These are phyloP conservation scores for Loripinus fragilis DNA, from an alignment of 2,888 invertebrate species.

Conservation along the genomic window DNA sequence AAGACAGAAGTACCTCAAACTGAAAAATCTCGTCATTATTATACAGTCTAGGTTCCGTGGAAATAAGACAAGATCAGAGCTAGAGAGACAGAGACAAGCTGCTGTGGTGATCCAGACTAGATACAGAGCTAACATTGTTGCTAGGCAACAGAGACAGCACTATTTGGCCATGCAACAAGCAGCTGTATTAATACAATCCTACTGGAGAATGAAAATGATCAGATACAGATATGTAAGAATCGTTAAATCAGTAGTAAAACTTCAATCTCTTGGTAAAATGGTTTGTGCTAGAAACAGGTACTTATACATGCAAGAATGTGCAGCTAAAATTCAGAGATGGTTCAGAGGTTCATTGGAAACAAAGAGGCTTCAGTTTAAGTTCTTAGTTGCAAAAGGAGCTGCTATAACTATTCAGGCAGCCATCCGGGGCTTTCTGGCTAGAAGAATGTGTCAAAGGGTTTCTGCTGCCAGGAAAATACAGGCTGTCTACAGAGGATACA, in stretches of 20 bases:
- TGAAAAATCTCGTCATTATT: constrained; percentile 28
- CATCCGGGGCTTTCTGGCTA: constrained; percentile 29
- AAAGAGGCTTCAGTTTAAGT: constrained; percentile 12
- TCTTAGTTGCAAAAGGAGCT: constrained; percentile 54
- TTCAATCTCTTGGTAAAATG: constrained; percentile 51
- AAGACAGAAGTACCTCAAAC: constrained; percentile 19
- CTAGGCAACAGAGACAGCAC: constrained; percentile 23
- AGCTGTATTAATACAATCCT: constrained; percentile 57
- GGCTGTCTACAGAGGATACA: constrained; percentile 33
- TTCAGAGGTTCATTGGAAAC: constrained; percentile 30
- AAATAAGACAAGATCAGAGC: constrained; percentile 36
- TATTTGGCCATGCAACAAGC: constrained; percentile 38
- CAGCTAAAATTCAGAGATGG: constrained; percentile 44
- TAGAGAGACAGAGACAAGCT: constrained; percentile 50
- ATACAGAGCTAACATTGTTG: constrained; percentile 49
- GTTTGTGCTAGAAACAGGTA: constrained; percentile 35
- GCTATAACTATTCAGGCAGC: constrained; percentile 64
- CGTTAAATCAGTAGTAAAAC: constrained; percentile 49
- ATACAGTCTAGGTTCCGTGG: constrained; percentile 39
- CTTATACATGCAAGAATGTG: constrained; percentile 41
- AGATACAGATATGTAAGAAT: constrained; percentile 37
- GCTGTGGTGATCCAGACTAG: constrained; percentile 55
- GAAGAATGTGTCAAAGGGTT: background rate
- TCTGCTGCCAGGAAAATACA: constrained; percentile 47
- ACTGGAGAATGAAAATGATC: constrained; percentile 60